Percentiles rank a stretch among this genome's conserved stretches.
Evolutionary conservation across 2,113 vertebrate species (phyloP).

Genomic region (Gopherus evgoodei): DNA sequence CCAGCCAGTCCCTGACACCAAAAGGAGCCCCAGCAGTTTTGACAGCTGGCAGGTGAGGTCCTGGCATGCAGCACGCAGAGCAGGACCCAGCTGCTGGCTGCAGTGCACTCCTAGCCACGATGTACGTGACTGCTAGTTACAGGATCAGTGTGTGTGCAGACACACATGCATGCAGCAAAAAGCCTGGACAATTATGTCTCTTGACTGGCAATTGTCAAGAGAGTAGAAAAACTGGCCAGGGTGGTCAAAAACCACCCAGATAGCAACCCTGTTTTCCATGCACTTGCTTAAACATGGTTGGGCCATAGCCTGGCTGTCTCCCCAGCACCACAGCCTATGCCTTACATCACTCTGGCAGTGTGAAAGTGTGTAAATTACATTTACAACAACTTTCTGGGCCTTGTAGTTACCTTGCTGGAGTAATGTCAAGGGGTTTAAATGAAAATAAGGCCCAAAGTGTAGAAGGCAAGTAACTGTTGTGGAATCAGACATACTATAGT

Average conservation of each 20-base stretch:
- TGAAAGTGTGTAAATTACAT: background rate
- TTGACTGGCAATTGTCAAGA: background rate
- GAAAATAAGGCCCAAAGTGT: constrained; percentile 20
- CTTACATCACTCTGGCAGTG: background rate
- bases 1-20: too few species aligned
- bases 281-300: background rate
- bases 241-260: background rate
- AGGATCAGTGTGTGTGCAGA: background rate
- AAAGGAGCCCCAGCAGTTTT: background rate
- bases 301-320: too few species aligned
- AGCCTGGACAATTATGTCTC: background rate
- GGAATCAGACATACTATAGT: background rate
- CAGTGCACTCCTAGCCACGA: background rate
- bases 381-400: constrained; percentile 10
- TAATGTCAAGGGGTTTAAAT: constrained; percentile 34
- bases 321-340: too few species aligned
- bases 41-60: background rate
- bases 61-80: background rate
- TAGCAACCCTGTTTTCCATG: background rate
- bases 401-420: background rate
- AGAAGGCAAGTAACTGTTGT: constrained; percentile 47
- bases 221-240: background rate
- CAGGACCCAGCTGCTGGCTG: background rate
- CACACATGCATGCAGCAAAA: too few species aligned
- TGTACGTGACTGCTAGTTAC: background rate